A percentile compares a stretch with the other conserved stretches of the same genome.
phyloP scores from a whole-genome alignment of 1,140 invertebrate species.

The Ostrea edulis region DNA sequence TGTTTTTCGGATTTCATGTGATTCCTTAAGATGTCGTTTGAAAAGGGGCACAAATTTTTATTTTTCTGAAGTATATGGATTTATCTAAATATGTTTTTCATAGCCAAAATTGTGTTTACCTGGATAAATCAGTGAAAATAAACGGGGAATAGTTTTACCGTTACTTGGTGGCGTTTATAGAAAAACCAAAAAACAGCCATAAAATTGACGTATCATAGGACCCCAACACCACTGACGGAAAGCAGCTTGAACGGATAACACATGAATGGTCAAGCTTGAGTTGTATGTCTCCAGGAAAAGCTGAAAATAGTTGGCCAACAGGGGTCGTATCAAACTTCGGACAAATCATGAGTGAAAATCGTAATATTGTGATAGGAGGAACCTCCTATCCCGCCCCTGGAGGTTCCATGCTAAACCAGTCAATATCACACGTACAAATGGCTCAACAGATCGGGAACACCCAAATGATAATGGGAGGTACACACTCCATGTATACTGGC shows the following conservation, averaged over 20 bases:
- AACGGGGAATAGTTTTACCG: slow-evolving; percentile 39
- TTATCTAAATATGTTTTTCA: slow-evolving; percentile 23
- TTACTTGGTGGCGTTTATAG: slow-evolving; percentile 32
- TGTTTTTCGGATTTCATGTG: neutral
- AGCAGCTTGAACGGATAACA: neutral
- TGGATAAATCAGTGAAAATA: slow-evolving; percentile 38
- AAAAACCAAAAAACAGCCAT: neutral
- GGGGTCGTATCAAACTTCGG: neutral
- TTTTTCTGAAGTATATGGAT: neutral
- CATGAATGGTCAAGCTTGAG: neutral
- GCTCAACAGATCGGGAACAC: slow-evolving; percentile 31
- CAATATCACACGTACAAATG: slow-evolving; percentile 41
- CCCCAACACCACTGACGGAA: neutral
- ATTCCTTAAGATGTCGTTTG: slow-evolving; percentile 16
- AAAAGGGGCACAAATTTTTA: neutral
- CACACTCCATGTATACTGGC: slow-evolving; percentile 39
- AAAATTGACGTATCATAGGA: neutral
- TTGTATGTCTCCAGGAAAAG: slow-evolving; percentile 4
- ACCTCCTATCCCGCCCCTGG: slow-evolving; percentile 56
- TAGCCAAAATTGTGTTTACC: slow-evolving; percentile 7
- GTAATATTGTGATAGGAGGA: slow-evolving; percentile 48
- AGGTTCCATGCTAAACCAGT: slow-evolving; percentile 48
- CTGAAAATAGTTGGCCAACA: neutral
- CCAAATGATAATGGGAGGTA: slow-evolving; percentile 37
- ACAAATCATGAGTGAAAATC: slow-evolving; percentile 47